Conservation (phyloP, 2,113 vertebrate species). For the Channa maculata region DNA sequence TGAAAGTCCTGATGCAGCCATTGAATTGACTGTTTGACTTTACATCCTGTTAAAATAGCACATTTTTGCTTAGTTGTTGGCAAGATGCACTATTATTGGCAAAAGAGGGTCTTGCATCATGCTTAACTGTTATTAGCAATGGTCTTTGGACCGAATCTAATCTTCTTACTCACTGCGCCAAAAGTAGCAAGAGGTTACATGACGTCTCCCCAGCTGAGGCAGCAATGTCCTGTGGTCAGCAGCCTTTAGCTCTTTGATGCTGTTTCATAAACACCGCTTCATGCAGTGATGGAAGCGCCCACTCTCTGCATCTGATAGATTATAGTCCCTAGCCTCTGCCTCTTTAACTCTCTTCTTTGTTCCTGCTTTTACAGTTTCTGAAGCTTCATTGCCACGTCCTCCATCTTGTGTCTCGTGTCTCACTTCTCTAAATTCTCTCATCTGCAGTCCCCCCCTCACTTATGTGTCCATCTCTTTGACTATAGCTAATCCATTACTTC, state of each 20-base stretch:
- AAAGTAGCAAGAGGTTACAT: conserved; percentile 16
- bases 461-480: conserved; percentile 19
- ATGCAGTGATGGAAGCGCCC: conserved; percentile 18
- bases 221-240: conserved; percentile 51
- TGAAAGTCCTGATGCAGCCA: not conserved
- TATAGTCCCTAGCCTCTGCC: conserved; percentile 9
- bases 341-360: conserved; percentile 9
- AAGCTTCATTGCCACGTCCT: conserved; percentile 22
- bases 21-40: not conserved
- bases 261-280: conserved; percentile 19
- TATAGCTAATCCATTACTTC: conserved; percentile 48
- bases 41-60: not conserved
- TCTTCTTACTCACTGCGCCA: conserved; percentile 5
- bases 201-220: conserved; percentile 27
- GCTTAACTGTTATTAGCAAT: conserved; percentile 4
- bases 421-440: conserved; percentile 32
- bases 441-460: conserved; percentile 27
- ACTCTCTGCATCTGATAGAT: conserved; percentile 47
- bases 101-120: conserved; percentile 7
- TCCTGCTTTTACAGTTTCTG: conserved; percentile 7
- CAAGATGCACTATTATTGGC: not conserved
- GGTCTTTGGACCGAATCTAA: not conserved
- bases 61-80: not conserved
- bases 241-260: conserved; percentile 23
- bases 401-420: conserved; percentile 39